Evolutionary conservation across 2,888 invertebrate genomes (phyloP).

Genomic region (Peribatodes rhomboidaria): DNA sequence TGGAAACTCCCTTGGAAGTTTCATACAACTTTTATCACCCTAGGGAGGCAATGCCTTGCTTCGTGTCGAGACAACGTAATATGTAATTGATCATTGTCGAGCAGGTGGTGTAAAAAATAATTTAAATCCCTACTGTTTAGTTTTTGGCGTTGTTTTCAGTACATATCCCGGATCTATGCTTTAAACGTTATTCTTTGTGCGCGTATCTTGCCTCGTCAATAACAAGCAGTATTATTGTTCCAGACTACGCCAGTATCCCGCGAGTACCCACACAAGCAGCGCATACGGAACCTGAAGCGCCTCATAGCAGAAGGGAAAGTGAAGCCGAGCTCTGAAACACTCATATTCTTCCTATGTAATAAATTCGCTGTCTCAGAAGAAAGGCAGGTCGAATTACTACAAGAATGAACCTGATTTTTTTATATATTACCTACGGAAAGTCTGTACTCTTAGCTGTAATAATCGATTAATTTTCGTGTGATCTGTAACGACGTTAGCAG

Average conservation of each 20-base stretch:
- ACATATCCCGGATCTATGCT: no score
- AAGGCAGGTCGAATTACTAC: constrained; percentile 53
- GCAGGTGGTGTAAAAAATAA: no score
- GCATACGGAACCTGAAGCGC: constrained; percentile 85
- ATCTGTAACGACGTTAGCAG: constrained; percentile 38
- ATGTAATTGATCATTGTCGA: no score
- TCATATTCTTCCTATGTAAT: constrained; percentile 84
- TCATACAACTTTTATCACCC: no score
- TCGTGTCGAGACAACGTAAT: no score
- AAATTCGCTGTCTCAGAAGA: constrained; percentile 82
- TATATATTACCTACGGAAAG: constrained; percentile 3
- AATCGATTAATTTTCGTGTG: constrained; percentile 36
- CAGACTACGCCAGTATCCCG: constrained; percentile 51
- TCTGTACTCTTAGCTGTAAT: constrained; percentile 8
- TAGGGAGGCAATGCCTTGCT: no score
- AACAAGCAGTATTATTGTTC: neutral
- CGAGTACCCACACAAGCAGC: constrained; percentile 88
- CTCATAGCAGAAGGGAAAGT: constrained; percentile 80
- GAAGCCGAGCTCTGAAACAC: constrained; percentile 79
- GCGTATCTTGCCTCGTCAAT: neutral
- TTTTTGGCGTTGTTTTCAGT: no score
- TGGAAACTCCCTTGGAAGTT: no score
- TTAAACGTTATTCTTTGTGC: neutral
- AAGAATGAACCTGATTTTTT: constrained; percentile 10
- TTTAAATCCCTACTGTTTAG: no score